Evolutionary conservation across 1,140 invertebrate species (phyloP).

Genomic region (Drosophila ironensis): DNA sequence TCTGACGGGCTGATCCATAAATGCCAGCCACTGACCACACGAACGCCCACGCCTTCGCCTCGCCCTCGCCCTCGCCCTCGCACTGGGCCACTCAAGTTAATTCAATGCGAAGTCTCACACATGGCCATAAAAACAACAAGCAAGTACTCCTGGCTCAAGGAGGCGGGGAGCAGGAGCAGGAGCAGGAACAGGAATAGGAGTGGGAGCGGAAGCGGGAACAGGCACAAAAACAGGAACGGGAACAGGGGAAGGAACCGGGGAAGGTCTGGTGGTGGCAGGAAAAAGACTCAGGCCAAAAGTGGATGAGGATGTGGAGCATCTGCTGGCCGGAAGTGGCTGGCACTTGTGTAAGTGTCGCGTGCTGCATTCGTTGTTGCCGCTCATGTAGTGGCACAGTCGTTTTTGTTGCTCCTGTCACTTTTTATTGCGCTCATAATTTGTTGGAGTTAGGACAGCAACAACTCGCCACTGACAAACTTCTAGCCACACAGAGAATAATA

Average conservation of each 20-base stretch:
- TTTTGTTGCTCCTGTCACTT: conserved; percentile 36
- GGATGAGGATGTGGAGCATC: conserved; percentile 31
- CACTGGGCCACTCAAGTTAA: conserved; percentile 58
- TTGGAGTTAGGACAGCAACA: conserved; percentile 49
- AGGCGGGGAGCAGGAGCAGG: conserved; percentile 8
- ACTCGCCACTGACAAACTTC: conserved; percentile 39
- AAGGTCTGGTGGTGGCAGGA: neutral
- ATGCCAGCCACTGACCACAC: conserved; percentile 58
- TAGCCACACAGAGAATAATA: neutral
- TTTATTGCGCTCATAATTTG: conserved; percentile 68
- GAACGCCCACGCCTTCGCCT: conserved; percentile 2
- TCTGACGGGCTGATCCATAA: conserved; percentile 62
- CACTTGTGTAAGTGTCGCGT: conserved; percentile 50
- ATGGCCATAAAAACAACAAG: conserved; percentile 43
- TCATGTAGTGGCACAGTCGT: conserved; percentile 27
- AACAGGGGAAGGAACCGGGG: conserved; percentile 39
- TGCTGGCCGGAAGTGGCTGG: conserved; percentile 43
- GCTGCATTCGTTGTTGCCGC: conserved; percentile 22
- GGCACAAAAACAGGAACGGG: too few species aligned
- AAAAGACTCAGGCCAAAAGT: conserved; percentile 12
- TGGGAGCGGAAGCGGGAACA: neutral
- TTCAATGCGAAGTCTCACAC: conserved; percentile 60
- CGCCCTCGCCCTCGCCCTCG: neutral
- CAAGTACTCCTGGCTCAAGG: conserved; percentile 18
- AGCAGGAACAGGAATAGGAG: conserved; percentile 4